Percentiles rank a stretch among this genome's conserved stretches.
These are phyloP conservation scores for Drosophila pseudoobscura DNA, from an alignment of 1,140 invertebrate species.

Conservation along the genomic window DNA sequence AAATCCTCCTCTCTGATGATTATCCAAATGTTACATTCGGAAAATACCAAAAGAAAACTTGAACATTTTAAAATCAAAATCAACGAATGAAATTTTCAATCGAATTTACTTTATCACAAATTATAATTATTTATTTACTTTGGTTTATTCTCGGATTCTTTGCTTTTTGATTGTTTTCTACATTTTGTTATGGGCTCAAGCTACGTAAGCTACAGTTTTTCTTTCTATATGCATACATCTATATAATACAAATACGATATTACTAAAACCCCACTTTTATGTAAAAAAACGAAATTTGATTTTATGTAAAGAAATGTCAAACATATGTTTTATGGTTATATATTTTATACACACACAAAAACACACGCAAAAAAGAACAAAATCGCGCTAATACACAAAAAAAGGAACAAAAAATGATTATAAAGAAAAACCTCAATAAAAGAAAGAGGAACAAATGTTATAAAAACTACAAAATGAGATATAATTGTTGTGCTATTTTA, in stretches of 20 bases:
- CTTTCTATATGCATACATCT: constrained; percentile 43
- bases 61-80: constrained; percentile 42
- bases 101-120: constrained; percentile 49
- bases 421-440: too few relatives aligned
- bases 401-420: too few relatives aligned
- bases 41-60: constrained; percentile 9
- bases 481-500: constrained; percentile 8
- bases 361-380: too few relatives aligned
- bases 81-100: constrained; percentile 38
- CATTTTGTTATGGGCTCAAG: constrained; percentile 72
- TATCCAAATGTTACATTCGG: too few relatives aligned
- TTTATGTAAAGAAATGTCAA: constrained; percentile 74
- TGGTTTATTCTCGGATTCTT: constrained; percentile 25
- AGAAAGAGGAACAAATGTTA: too few relatives aligned
- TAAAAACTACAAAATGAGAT: too few relatives aligned
- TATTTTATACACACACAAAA: too few relatives aligned
- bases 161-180: constrained; percentile 28
- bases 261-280: constrained; percentile 65
- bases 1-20: neutral
- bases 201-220: constrained; percentile 73
- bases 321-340: constrained; percentile 46
- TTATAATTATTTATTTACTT: constrained; percentile 28
- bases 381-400: too few relatives aligned
- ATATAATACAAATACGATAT: constrained; percentile 29
- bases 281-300: constrained; percentile 67